phyloP scores from a whole-genome alignment of 2,113 vertebrate species.

The Equus quagga region DNA sequence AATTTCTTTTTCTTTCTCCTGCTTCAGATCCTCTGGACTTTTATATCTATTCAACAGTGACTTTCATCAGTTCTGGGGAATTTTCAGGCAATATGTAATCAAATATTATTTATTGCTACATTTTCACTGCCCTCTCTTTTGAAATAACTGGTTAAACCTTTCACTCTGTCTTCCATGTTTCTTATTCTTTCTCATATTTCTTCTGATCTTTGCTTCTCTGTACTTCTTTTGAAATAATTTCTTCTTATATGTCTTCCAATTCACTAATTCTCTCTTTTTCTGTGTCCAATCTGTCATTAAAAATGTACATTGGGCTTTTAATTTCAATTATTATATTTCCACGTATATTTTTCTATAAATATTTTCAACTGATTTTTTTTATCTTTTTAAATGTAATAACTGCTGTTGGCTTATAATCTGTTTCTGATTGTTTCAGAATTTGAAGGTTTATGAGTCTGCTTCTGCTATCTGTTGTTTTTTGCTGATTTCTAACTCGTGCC shows the following conservation, averaged over 20 bases:
- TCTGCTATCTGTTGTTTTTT: background rate
- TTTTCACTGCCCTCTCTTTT: background rate
- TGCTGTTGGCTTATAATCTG: background rate
- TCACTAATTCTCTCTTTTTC: slow-evolving; percentile 36
- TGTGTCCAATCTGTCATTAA: background rate
- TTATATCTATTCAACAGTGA: background rate
- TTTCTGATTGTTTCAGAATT: background rate
- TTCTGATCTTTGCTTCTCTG: background rate
- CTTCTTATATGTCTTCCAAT: background rate
- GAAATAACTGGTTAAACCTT: background rate
- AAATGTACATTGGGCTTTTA: background rate
- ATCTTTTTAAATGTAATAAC: background rate
- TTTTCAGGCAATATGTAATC: background rate
- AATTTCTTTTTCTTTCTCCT: slow-evolving; percentile 3
- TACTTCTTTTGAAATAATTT: slow-evolving; percentile 13
- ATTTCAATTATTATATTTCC: background rate
- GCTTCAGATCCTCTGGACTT: background rate
- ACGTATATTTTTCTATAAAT: background rate
- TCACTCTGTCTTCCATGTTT: background rate
- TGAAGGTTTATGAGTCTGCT: background rate
- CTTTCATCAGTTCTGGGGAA: background rate
- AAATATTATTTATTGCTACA: background rate
- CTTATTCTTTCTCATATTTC: background rate
- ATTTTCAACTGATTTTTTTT: background rate
- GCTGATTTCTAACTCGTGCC: background rate